Conservation (phyloP, 2,113 vertebrate species). For the Lynx canadensis region DNA sequence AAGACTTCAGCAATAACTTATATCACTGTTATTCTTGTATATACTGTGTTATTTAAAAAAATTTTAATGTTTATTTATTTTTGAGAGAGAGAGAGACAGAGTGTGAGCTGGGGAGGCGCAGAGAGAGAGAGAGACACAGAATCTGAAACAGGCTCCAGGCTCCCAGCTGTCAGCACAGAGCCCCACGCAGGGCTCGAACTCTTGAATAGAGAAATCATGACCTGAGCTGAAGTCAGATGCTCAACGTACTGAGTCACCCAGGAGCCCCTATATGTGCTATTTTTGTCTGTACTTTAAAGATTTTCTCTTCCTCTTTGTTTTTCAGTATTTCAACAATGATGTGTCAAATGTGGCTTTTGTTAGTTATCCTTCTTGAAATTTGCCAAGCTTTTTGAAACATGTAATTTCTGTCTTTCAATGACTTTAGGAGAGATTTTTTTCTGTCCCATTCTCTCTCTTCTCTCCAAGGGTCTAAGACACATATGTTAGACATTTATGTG, state of each 20-base stretch:
- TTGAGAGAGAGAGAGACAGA: no score
- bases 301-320: constrained; percentile 10
- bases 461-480: not conserved
- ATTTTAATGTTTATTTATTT: no score
- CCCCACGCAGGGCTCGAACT: no score
- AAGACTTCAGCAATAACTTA: constrained; percentile 8
- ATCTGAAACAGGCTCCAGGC: no score
- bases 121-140: no score
- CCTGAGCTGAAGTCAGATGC: no score
- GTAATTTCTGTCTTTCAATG: not conserved
- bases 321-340: not conserved
- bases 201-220: no score
- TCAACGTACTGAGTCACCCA: no score
- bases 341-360: not conserved
- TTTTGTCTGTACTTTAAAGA: not conserved
- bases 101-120: no score
- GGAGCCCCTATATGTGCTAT: not conserved
- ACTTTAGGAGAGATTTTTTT: not conserved
- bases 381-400: not conserved
- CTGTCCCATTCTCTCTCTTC: not conserved
- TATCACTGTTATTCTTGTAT: not conserved
- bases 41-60: not conserved
- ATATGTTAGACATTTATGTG: not conserved
- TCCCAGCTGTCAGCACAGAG: no score
- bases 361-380: not conserved